Conservation (phyloP, 1,140 invertebrate genomes). For the Trichogramma pretiosum region DNA sequence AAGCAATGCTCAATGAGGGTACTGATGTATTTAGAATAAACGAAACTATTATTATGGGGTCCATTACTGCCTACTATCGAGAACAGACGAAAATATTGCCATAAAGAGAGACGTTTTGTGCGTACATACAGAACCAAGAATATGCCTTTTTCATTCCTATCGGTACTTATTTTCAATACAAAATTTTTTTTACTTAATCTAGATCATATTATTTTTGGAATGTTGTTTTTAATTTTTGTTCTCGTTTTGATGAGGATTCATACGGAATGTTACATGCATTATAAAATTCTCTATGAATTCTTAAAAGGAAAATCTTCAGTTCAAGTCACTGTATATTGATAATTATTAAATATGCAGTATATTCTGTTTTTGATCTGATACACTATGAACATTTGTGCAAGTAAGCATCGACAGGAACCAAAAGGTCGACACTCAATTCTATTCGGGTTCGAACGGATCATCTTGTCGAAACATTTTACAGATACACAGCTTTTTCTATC, state of each 20-base stretch:
- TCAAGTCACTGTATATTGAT: too few species aligned
- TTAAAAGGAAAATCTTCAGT: too few species aligned
- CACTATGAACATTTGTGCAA: background rate
- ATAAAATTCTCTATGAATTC: too few species aligned
- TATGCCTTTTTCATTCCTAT: slow-evolving; percentile 31
- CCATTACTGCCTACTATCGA: slow-evolving; percentile 2
- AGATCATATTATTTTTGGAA: background rate
- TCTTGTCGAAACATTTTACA: slow-evolving; percentile 12
- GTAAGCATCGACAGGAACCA: slow-evolving; percentile 14
- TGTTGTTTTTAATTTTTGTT: background rate
- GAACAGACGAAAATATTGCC: slow-evolving; percentile 3
- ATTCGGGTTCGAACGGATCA: slow-evolving; percentile 14
- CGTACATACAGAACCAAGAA: slow-evolving; percentile 12
- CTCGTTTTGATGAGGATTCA: slow-evolving; percentile 12
- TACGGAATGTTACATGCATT: too few species aligned
- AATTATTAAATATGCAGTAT: too few species aligned
- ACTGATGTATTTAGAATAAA: too few species aligned
- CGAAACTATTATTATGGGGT: background rate
- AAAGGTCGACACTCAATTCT: slow-evolving; percentile 12
- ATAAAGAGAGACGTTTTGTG: slow-evolving; percentile 10
- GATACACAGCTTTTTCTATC: slow-evolving; percentile 3
- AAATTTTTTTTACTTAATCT: slow-evolving; percentile 27
- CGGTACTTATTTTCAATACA: slow-evolving; percentile 34
- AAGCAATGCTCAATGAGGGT: too few species aligned
- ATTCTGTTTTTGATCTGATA: too few species aligned